A percentile compares a stretch with the other conserved stretches of the same genome.
phyloP scores from a whole-genome alignment of 2,888 invertebrate species.

The Drosophila prolongata region DNA sequence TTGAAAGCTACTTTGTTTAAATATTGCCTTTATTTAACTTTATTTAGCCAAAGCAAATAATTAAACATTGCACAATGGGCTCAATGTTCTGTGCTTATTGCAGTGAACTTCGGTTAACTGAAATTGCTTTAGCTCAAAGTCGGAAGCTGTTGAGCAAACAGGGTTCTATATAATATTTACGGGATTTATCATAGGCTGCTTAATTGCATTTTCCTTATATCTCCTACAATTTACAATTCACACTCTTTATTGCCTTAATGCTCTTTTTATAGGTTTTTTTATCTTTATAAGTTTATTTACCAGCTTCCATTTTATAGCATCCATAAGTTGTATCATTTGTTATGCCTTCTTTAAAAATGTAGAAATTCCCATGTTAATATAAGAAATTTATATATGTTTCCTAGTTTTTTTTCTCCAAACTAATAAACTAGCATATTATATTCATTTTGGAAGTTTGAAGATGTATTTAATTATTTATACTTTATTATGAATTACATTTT shows the following conservation, averaged over 20 bases:
- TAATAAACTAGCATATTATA: too few relatives aligned
- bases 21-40: too few relatives aligned
- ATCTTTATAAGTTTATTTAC: conserved; percentile 1
- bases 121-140: conserved; percentile 1
- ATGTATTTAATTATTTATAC: too few relatives aligned
- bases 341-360: background rate
- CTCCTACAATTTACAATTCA: background rate
- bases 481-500: background rate
- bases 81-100: background rate
- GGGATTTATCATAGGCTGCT: background rate
- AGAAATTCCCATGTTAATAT: background rate
- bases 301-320: conserved; percentile 1
- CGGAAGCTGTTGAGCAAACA: background rate
- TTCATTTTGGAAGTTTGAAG: too few relatives aligned
- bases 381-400: too few relatives aligned
- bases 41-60: conserved; percentile 4
- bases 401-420: too few relatives aligned
- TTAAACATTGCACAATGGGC: background rate
- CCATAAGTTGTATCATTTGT: background rate
- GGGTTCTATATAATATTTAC: background rate
- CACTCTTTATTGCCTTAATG: background rate
- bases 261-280: background rate
- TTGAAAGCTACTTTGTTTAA: background rate
- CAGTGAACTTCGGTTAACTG: background rate
- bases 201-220: background rate